Evolutionary conservation across 2,113 vertebrate species (phyloP).

Genomic region (Larimichthys crocea): DNA sequence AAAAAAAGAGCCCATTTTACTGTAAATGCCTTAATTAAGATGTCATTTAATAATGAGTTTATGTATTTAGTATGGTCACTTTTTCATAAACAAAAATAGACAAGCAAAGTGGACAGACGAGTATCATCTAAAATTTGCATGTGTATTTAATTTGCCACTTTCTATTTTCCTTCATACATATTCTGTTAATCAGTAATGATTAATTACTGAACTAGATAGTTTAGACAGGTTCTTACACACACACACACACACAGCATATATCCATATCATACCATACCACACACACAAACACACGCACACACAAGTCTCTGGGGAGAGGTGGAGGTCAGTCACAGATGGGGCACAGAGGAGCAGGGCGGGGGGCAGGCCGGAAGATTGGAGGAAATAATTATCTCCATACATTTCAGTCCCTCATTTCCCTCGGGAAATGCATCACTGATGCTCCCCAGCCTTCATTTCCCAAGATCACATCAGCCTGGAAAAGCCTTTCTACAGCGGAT

Average conservation of each 20-base stretch:
- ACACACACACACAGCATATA: background rate
- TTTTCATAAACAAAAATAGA: background rate
- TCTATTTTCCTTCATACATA: background rate
- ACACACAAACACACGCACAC: constrained; percentile 2
- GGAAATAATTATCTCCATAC: constrained; percentile 80
- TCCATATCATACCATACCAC: background rate
- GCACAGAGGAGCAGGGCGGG: constrained; percentile 40
- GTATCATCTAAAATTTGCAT: background rate
- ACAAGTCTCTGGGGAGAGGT: constrained; percentile 28
- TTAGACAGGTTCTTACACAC: background rate
- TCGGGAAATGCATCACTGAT: constrained; percentile 45
- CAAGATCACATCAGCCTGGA: constrained; percentile 31
- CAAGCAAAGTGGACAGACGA: background rate
- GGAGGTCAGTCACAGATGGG: constrained; percentile 63
- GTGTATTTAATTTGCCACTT: background rate
- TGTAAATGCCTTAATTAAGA: no score
- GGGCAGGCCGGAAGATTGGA: constrained; percentile 64
- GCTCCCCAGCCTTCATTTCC: constrained; percentile 54
- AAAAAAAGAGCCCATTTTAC: no score
- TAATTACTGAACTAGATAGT: constrained; percentile 5
- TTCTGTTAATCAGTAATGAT: background rate
- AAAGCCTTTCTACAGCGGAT: background rate
- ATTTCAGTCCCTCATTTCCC: constrained; percentile 71
- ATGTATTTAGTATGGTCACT: no score
- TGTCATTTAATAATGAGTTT: background rate